Evolutionary conservation across 2,888 invertebrate species (phyloP).

Genomic region (Plutella xylostella): DNA sequence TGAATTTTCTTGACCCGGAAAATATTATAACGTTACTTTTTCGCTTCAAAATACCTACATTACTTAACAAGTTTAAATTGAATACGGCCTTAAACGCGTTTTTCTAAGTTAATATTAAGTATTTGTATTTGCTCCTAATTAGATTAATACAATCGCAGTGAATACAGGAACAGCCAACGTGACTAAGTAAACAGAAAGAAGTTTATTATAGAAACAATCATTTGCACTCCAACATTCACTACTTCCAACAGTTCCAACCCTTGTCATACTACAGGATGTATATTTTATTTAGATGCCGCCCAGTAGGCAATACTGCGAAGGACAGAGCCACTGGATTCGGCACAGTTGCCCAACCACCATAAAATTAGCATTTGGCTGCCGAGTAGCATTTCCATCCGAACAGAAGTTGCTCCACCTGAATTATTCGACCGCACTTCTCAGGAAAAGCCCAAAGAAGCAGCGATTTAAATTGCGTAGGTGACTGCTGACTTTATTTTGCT

Average conservation of each 20-base stretch:
- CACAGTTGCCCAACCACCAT: conserved; percentile 69
- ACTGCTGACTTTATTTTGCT: conserved; percentile 13
- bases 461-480: conserved; percentile 27
- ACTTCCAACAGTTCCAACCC: conserved; percentile 3
- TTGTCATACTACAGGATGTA: conserved; percentile 25
- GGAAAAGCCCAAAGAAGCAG: conserved; percentile 31
- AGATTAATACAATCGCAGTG: background rate
- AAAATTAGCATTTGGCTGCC: conserved; percentile 69
- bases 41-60: too few species aligned
- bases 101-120: too few species aligned
- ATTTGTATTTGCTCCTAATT: too few species aligned
- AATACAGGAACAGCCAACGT: background rate
- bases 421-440: conserved; percentile 55
- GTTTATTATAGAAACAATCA: conserved; percentile 4
- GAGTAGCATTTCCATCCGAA: conserved; percentile 60
- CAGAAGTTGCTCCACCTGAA: conserved; percentile 54
- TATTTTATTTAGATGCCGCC: conserved; percentile 62
- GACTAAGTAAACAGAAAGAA: too few species aligned
- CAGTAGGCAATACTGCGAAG: conserved; percentile 56
- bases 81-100: too few species aligned
- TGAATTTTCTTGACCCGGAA: too few species aligned
- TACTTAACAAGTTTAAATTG: too few species aligned
- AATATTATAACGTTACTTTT: too few species aligned
- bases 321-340: conserved; percentile 55
- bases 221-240: background rate